phyloP scores from a whole-genome alignment of 2,888 invertebrate species.

The Gymnocheta viridis region DNA sequence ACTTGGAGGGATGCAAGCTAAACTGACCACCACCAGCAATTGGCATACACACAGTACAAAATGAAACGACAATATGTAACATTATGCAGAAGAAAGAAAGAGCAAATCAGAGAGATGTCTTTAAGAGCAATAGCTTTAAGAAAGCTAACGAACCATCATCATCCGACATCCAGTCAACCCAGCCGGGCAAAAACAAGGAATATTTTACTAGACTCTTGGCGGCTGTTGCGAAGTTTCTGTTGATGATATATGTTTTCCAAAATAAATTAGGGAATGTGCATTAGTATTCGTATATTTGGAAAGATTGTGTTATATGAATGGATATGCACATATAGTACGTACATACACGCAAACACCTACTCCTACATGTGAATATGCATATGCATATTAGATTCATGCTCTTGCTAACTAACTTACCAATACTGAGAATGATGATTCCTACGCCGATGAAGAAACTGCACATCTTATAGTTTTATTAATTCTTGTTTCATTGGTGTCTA shows the following conservation, averaged over 20 bases:
- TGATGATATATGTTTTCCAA: constrained; percentile 41
- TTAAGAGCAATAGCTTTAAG: constrained; percentile 59
- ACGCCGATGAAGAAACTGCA: constrained; percentile 43
- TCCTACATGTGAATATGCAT: not conserved
- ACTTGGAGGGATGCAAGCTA: constrained; percentile 51
- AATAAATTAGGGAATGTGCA: constrained; percentile 52
- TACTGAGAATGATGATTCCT: constrained; percentile 41
- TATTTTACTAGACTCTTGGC: constrained; percentile 49
- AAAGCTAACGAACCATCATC: constrained; percentile 53
- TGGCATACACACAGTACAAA: not conserved
- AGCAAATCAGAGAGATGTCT: constrained; percentile 68
- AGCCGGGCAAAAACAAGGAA: constrained; percentile 36
- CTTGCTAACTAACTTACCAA: constrained; percentile 42
- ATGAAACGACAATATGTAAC: constrained; percentile 21
- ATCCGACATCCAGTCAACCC: not conserved
- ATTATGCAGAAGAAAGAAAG: constrained; percentile 58
- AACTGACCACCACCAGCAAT: constrained; percentile 60
- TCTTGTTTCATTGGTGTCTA: constrained; percentile 7
- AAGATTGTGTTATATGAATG: too few species aligned
- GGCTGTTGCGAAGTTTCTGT: constrained; percentile 43
- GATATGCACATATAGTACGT: not conserved
- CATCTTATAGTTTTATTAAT: constrained; percentile 46
- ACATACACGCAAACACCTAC: not conserved
- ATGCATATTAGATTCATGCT: constrained; percentile 8
- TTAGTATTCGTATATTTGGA: constrained; percentile 4